Base-by-base conservation (phyloP, 2,797 vertebrate genomes). In the Acipenser ruthenus region DNA sequence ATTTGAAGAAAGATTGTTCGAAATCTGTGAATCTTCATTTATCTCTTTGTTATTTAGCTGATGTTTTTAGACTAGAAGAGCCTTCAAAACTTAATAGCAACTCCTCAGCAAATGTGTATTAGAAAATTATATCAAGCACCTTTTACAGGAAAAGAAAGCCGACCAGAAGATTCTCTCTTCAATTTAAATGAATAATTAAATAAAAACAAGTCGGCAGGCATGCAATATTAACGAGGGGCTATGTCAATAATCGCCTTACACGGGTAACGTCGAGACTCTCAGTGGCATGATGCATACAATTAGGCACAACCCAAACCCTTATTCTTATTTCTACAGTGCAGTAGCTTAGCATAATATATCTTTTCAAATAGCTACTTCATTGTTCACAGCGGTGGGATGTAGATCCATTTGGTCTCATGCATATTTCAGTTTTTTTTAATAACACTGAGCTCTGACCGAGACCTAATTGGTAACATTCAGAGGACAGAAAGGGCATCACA, bases 151-250 rank as follows among this genome's bases (percentile, higher is more conserved):
- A 37, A 37, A 37, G 23, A 2, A 37, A 37, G 23, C 23, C 23
- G 4, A 51, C 63, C 50, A 64, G 63, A 52, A 64, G 52, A 64
- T 64, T 10, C 50, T 51, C 53, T 51, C 37, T 49, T 13, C 8
- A 13, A 37, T 63, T 48, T n/a, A 49, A 63, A 74, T 89, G 78
- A 89, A 87, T 88, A 85, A 86, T 87, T 87, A 84, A 88, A 79
- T 76, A 82, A 87, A 37, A 88, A 87, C 85, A 90, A 88, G 83
- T 83, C 81, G 83, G 80, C 79, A 81, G 80, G 77, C 77, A 87
- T 86, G 72, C 87, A 84, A 86, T 85, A 88, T 88, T 87, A 77
- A 87, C 77, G 78, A 79, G 80, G 77, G 79, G 73, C 84, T 86
- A 84, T 86, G 86, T 87, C 78, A 79, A 80, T 37, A 23, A 52